Conservation (phyloP, 92 coral and sea anemone species). For the Pocillopora grandis region DNA sequence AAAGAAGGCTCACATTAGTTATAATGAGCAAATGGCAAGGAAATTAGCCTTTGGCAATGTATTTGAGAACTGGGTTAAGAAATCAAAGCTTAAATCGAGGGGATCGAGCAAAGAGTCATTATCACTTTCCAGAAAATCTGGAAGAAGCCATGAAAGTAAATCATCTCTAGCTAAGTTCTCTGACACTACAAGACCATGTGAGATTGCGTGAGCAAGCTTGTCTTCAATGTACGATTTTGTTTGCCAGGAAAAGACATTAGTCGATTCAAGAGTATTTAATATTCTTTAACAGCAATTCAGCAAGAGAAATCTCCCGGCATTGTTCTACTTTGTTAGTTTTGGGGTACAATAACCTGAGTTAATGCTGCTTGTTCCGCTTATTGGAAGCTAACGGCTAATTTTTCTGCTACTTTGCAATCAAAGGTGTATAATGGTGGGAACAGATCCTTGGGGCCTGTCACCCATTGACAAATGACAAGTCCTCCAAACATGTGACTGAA, state of each 20-base stretch:
- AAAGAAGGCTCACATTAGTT: no score
- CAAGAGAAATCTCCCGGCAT: constrained; percentile 3
- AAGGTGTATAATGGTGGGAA: not conserved
- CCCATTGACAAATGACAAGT: not conserved
- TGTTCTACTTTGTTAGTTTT: not conserved
- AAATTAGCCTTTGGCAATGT: no score
- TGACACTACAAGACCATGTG: no score
- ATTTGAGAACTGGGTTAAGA: no score
- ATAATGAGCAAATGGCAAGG: no score
- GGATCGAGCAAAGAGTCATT: no score
- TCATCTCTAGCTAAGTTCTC: no score
- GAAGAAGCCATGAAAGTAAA: no score
- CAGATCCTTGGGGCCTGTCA: not conserved
- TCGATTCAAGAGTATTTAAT: not conserved
- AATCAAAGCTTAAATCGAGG: no score
- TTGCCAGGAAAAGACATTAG: not conserved
- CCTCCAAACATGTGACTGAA: not conserved
- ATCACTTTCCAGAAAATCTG: no score
- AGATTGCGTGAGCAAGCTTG: no score
- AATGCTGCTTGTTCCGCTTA: not conserved
- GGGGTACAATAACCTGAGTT: constrained; percentile 21
- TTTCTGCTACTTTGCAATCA: constrained; percentile 6
- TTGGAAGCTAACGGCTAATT: not conserved
- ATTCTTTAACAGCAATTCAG: not conserved
- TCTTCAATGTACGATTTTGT: not conserved